Evolutionary conservation across 2,113 vertebrate species (phyloP).

Genomic region (Oryzias woworae): DNA sequence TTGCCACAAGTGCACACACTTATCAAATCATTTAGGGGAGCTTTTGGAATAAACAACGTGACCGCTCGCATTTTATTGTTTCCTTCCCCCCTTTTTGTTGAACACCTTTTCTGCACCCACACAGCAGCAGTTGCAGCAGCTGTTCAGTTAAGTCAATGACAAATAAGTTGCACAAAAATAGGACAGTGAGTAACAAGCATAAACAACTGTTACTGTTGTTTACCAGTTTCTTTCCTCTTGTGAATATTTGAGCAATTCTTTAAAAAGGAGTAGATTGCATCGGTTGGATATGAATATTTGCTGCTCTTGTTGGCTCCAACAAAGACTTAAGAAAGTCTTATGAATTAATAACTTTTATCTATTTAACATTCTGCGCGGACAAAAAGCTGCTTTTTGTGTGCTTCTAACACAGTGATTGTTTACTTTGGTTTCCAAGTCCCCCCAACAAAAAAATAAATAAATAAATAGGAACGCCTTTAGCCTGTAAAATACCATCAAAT

Average conservation of each 20-base stretch:
- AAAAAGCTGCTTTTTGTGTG: no score
- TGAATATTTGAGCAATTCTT: no score
- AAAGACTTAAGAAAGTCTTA: no score
- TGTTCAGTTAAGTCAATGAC: slow-evolving; percentile 53
- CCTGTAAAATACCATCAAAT: no score
- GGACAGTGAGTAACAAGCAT: slow-evolving; percentile 32
- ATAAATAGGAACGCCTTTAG: no score
- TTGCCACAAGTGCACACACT: slow-evolving; percentile 18
- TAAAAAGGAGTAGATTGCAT: no score
- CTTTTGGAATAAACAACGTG: slow-evolving; percentile 45
- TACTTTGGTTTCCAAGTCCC: slow-evolving; percentile 5
- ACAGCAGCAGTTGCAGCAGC: slow-evolving; percentile 49
- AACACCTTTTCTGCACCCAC: slow-evolving; percentile 12
- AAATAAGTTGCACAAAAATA: slow-evolving; percentile 44
- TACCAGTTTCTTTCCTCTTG: background rate
- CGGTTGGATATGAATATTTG: no score
- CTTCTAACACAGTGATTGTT: slow-evolving; percentile 3
- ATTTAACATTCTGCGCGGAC: no score
- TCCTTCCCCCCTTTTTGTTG: slow-evolving; percentile 8
- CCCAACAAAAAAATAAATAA: background rate
- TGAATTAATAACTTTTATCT: no score
- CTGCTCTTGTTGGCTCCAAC: no score
- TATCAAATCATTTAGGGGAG: slow-evolving; percentile 38
- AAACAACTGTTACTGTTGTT: slow-evolving; percentile 35
- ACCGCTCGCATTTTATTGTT: slow-evolving; percentile 23